Conservation (phyloP, 2,797 vertebrate species). For the Oreortyx pictus region DNA sequence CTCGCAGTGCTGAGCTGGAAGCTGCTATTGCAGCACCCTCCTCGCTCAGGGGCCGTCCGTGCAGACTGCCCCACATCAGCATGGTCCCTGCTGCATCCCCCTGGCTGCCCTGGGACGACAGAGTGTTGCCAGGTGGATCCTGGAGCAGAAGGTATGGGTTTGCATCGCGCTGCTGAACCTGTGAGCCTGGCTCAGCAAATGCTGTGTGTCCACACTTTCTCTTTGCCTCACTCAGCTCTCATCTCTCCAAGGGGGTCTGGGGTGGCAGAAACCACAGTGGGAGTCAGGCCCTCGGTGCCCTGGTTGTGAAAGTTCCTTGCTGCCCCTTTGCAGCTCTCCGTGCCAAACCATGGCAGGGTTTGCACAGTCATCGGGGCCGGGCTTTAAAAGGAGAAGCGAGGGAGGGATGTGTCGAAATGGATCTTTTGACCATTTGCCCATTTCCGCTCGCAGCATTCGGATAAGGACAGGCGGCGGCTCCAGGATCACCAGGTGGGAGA, state of each 20-base stretch:
- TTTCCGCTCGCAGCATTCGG: neutral
- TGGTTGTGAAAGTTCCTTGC: neutral
- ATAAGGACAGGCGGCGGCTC: slow-evolving; percentile 3
- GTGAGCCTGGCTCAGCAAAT: neutral
- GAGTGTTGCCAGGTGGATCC: neutral
- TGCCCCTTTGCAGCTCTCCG: neutral
- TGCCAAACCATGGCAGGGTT: neutral
- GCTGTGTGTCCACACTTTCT: neutral
- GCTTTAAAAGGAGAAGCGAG: slow-evolving; percentile 63
- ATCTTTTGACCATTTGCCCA: neutral
- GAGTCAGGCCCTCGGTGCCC: neutral
- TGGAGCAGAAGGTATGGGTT: neutral
- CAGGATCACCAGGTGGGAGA: neutral
- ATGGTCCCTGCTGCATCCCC: neutral
- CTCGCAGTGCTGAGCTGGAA: neutral
- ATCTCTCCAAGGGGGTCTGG: neutral
- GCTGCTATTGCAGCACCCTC: slow-evolving; percentile 7
- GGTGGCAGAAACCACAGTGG: too few relatives aligned
- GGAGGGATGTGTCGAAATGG: slow-evolving; percentile 59
- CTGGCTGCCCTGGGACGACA: neutral
- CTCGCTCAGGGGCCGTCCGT: neutral
- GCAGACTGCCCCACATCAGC: neutral
- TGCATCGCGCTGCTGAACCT: neutral
- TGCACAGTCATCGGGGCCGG: slow-evolving; percentile 28
- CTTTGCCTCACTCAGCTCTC: neutral